phyloP scores from a whole-genome alignment of 2,113 vertebrate species.

The Eudyptes chrysolophus region DNA sequence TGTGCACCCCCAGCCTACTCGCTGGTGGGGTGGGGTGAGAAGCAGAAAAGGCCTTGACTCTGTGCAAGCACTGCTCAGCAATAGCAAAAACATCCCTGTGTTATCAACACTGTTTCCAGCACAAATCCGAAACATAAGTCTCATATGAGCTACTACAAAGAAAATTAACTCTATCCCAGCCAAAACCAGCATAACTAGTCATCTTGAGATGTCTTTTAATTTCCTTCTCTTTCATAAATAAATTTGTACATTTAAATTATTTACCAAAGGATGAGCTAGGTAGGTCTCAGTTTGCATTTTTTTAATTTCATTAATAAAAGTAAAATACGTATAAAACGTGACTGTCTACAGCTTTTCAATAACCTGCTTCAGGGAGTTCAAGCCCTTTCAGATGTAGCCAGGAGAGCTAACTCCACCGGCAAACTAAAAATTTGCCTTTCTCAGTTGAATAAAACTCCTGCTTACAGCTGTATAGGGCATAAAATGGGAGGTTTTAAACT shows the following conservation, averaged over 20 bases:
- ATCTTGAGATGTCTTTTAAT: slow-evolving; percentile 19
- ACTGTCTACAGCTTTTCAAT: slow-evolving; percentile 4
- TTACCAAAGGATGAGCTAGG: slow-evolving; percentile 19
- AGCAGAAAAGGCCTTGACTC: too few relatives aligned
- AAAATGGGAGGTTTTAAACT: slow-evolving; percentile 36
- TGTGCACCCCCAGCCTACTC: too few relatives aligned
- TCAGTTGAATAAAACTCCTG: slow-evolving; percentile 34
- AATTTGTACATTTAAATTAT: slow-evolving; percentile 8
- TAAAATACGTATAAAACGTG: slow-evolving; percentile 20
- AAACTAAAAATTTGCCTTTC: slow-evolving; percentile 24
- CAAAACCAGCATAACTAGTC: neutral
- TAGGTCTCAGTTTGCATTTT: neutral
- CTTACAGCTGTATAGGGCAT: slow-evolving; percentile 6
- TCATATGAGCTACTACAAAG: too few relatives aligned
- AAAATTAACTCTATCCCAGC: too few relatives aligned
- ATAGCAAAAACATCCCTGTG: too few relatives aligned
- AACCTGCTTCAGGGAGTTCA: slow-evolving; percentile 40
- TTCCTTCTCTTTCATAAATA: slow-evolving; percentile 19
- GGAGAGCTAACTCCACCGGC: neutral
- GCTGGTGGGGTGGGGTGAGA: too few relatives aligned
- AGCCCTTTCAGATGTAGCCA: slow-evolving; percentile 7
- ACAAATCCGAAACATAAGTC: too few relatives aligned
- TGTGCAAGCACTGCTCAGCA: too few relatives aligned
- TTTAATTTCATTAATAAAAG: neutral
- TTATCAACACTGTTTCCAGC: too few relatives aligned